Conservation (phyloP, 2,797 vertebrate genomes). For the Sebastes minor region DNA sequence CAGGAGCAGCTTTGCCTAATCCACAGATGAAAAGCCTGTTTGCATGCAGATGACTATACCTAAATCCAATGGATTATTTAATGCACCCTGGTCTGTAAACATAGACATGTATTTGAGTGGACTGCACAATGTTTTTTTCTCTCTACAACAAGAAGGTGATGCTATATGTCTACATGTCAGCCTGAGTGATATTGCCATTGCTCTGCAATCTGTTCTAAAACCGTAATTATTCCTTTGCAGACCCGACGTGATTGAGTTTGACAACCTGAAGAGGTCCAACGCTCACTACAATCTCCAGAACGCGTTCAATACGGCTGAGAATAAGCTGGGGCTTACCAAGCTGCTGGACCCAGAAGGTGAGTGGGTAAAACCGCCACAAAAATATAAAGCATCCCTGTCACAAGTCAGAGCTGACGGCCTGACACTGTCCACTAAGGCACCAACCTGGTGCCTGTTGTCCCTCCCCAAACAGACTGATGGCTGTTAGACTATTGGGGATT, state of each 20-base stretch:
- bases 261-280: conserved; percentile 91
- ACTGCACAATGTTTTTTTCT: background rate
- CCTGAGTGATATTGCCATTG: background rate
- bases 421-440: conserved; percentile 3
- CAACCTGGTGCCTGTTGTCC: conserved; percentile 23
- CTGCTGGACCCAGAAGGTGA: conserved; percentile 94
- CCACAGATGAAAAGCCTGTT: conserved; percentile 11
- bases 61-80: background rate
- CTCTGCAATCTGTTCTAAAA: conserved; percentile 23
- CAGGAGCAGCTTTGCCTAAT: background rate
- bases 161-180: background rate
- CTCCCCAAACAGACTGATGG: conserved; percentile 20
- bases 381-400: conserved; percentile 4
- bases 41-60: background rate
- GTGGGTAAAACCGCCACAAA: conserved; percentile 15
- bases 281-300: conserved; percentile 96
- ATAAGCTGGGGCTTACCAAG: conserved; percentile 93
- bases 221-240: conserved; percentile 71
- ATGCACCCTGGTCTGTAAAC: background rate
- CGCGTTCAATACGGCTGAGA: conserved; percentile 93
- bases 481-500: conserved; percentile 44
- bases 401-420: conserved; percentile 13
- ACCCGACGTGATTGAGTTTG: conserved; percentile 93
- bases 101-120: background rate
- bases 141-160: background rate